Evolutionary conservation across 2,888 invertebrate species (phyloP).

Genomic region (Bruchidius siliquastri): DNA sequence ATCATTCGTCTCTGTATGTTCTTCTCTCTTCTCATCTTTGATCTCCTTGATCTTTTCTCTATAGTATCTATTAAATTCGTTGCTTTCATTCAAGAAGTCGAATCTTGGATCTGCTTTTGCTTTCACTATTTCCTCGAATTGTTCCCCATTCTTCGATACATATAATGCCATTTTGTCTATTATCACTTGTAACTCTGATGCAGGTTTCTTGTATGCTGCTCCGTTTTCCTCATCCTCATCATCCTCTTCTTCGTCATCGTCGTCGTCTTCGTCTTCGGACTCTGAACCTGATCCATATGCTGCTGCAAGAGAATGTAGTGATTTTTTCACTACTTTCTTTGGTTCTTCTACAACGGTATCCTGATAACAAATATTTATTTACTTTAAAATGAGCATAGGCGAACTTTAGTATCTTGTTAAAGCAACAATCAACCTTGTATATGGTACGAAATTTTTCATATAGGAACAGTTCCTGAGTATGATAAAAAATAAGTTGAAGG

Average conservation of each 20-base stretch:
- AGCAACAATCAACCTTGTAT: too few species aligned
- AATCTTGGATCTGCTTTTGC: constrained; percentile 83
- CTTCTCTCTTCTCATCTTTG: constrained; percentile 33
- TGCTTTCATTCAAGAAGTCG: constrained; percentile 73
- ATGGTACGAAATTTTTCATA: too few species aligned
- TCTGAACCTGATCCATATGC: constrained; percentile 40
- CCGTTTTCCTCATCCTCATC: constrained; percentile 20
- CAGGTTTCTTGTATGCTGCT: constrained; percentile 55
- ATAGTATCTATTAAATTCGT: constrained; percentile 80
- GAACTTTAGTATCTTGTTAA: too few species aligned
- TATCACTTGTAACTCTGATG: constrained; percentile 77
- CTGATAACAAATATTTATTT: not conserved
- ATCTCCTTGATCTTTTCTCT: constrained; percentile 58
- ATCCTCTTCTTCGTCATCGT: constrained; percentile 22
- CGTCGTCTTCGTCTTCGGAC: not conserved
- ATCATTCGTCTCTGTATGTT: constrained; percentile 39
- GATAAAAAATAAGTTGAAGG: too few species aligned
- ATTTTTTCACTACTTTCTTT: constrained; percentile 18
- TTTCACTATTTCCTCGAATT: constrained; percentile 85
- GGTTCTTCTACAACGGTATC: constrained; percentile 6
- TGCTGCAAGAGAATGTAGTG: constrained; percentile 34
- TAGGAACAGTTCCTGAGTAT: too few species aligned
- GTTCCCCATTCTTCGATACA: constrained; percentile 90
- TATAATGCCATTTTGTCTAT: constrained; percentile 97
- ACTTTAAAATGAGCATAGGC: not conserved